A percentile compares a stretch with the other conserved stretches of the same genome.
Evolutionary conservation across 2,797 vertebrate species (phyloP).

Genomic region (Tiaroga cobitis): DNA sequence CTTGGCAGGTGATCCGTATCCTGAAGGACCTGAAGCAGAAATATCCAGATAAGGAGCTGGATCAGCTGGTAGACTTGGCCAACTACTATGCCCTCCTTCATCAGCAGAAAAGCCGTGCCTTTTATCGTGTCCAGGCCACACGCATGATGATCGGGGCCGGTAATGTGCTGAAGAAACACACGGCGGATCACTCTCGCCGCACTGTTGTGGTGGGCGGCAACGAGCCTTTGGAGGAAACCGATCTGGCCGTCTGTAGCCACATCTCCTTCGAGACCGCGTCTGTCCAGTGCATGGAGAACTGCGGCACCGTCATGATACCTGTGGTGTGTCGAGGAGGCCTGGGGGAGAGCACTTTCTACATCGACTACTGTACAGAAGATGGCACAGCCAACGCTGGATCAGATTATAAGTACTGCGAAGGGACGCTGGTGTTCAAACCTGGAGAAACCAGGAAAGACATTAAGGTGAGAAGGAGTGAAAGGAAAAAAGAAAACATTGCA

Average conservation of each 20-base stretch:
- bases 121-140: conserved; percentile 95
- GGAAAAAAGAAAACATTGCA: background rate
- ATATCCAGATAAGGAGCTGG: conserved; percentile 92
- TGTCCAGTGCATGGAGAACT: conserved; percentile 97
- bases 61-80: conserved; percentile 92
- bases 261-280: conserved; percentile 90
- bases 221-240: conserved; percentile 66
- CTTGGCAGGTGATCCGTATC: conserved; percentile 87
- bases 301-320: conserved; percentile 79
- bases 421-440: conserved; percentile 93
- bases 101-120: conserved; percentile 96
- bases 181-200: conserved; percentile 79
- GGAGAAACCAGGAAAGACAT: conserved; percentile 91
- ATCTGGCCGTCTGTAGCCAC: conserved; percentile 80
- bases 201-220: conserved; percentile 63
- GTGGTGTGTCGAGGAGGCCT: conserved; percentile 85
- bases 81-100: conserved; percentile 92
- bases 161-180: conserved; percentile 92
- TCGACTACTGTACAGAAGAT: conserved; percentile 95
- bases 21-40: conserved; percentile 95
- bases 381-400: conserved; percentile 92
- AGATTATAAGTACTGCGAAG: conserved; percentile 88
- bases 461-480: conserved; percentile 72
- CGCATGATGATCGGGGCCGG: conserved; percentile 95
- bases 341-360: conserved; percentile 90